A percentile compares a stretch with the other conserved stretches of the same genome.
Conservation (phyloP, 2,797 vertebrate genomes). For the Meriones psammophilus region DNA sequence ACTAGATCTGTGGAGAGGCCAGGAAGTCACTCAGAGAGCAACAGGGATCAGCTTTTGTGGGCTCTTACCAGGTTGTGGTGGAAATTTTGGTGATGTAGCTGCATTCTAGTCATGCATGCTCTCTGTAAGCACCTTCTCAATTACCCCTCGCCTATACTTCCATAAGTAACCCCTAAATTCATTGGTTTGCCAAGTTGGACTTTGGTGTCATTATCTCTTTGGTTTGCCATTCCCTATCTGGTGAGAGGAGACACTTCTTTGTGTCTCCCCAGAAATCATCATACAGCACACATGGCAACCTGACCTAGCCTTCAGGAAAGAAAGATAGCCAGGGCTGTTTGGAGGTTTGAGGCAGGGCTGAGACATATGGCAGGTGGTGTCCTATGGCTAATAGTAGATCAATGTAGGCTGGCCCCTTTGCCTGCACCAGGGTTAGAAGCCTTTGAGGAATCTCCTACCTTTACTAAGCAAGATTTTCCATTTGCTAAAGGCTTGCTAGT, state of each 20-base stretch:
- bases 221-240: neutral
- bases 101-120: neutral
- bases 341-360: neutral
- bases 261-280: neutral
- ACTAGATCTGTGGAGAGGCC: neutral
- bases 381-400: neutral
- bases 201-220: neutral
- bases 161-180: neutral
- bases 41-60: neutral
- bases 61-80: neutral
- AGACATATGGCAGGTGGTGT: neutral
- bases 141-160: neutral
- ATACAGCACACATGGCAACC: neutral
- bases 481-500: neutral
- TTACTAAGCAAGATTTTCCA: neutral
- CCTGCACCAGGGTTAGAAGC: neutral
- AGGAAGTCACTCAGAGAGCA: neutral
- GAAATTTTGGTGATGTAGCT: neutral
- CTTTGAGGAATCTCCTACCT: neutral
- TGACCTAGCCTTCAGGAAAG: neutral
- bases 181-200: neutral
- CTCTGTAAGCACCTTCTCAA: neutral
- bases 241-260: neutral
- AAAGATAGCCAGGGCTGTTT: neutral
- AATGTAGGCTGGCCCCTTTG: neutral